Conservation (phyloP, 2,113 vertebrate genomes). For the Deroptyus accipitrinus region DNA sequence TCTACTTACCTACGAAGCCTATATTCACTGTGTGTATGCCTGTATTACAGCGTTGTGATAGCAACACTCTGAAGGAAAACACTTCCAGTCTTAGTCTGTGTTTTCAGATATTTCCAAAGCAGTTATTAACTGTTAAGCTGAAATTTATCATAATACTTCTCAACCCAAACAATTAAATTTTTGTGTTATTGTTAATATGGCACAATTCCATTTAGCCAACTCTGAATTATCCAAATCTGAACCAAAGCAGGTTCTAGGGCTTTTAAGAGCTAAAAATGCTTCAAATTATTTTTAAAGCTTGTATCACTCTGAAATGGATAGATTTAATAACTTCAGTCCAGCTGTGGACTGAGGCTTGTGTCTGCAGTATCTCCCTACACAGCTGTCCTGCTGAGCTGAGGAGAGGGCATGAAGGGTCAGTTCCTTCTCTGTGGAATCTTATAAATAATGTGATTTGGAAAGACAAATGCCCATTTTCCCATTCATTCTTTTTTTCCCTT, state of each 20-base stretch:
- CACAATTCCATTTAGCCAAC: background rate
- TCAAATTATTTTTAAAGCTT: background rate
- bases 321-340: background rate
- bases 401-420: background rate
- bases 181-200: background rate
- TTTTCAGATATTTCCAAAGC: background rate
- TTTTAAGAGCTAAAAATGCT: background rate
- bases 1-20: slow-evolving; percentile 4
- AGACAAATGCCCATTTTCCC: background rate
- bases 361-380: background rate
- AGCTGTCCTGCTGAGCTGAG: background rate
- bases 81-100: background rate
- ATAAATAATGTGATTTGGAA: background rate
- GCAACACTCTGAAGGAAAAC: slow-evolving; percentile 24
- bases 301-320: background rate
- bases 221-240: background rate
- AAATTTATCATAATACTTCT: slow-evolving; percentile 16
- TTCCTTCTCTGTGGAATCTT: background rate
- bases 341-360: background rate
- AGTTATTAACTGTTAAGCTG: background rate
- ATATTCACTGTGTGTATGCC: background rate
- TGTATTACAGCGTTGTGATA: slow-evolving; percentile 24
- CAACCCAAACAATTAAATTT: background rate
- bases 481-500: background rate
- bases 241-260: background rate